phyloP scores from a whole-genome alignment of 2,113 vertebrate genomes.

The Chionis minor region DNA sequence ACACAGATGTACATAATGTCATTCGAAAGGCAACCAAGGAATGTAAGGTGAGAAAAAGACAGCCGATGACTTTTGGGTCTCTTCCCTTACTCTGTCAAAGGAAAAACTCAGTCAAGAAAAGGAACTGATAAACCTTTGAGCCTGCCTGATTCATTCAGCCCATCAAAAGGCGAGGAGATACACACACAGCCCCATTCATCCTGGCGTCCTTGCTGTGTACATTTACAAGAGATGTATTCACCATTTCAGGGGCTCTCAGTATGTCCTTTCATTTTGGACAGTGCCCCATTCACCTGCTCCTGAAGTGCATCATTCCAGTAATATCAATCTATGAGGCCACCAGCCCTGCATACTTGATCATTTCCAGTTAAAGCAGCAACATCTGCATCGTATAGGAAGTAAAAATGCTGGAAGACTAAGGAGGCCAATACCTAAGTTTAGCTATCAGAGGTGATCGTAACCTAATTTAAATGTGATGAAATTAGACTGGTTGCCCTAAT shows the following conservation, averaged over 20 bases:
- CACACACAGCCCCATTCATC: constrained; percentile 53
- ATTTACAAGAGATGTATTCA: constrained; percentile 22
- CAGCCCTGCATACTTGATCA: background rate
- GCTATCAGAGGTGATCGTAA: constrained; percentile 24
- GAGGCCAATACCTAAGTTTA: constrained; percentile 62
- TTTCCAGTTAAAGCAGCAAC: constrained; percentile 21
- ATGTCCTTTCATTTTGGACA: constrained; percentile 32
- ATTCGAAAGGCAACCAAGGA: background rate
- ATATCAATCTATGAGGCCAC: background rate
- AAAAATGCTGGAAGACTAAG: constrained; percentile 17
- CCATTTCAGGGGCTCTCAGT: constrained; percentile 34
- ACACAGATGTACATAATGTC: background rate
- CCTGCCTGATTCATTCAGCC: constrained; percentile 21
- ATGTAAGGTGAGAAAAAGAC: background rate
- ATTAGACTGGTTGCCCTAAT: constrained; percentile 50
- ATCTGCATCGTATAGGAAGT: background rate
- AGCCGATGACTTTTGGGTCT: background rate
- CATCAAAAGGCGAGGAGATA: background rate
- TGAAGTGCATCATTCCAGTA: constrained; percentile 16
- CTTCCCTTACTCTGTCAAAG: background rate
- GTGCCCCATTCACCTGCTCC: constrained; percentile 50
- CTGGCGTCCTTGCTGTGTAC: constrained; percentile 6
- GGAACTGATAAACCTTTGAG: constrained; percentile 47
- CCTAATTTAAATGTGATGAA: constrained; percentile 60
- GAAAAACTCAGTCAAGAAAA: constrained; percentile 1